Conservation (phyloP, 2,888 invertebrate genomes). For the Noctua comes region DNA sequence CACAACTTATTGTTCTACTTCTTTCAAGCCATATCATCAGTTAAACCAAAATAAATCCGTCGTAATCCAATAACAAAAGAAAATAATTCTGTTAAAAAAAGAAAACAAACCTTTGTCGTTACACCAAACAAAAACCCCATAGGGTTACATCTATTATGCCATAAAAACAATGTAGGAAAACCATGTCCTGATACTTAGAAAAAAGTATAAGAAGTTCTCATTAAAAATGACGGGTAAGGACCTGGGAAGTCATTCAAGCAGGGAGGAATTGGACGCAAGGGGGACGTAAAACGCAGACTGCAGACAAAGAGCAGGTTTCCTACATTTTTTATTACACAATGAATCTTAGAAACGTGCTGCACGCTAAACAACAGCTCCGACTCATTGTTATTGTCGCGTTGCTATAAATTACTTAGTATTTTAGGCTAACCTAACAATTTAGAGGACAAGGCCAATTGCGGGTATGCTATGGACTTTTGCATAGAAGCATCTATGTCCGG, state of each 20-base stretch:
- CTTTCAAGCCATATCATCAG: neutral
- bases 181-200: conserved; percentile 26
- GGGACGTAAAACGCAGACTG: conserved; percentile 69
- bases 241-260: conserved; percentile 62
- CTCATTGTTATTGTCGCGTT: conserved; percentile 20
- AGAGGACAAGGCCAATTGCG: neutral
- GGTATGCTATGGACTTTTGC: neutral
- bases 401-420: neutral
- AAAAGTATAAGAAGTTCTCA: conserved; percentile 57
- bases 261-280: conserved; percentile 72
- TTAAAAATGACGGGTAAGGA: conserved; percentile 71
- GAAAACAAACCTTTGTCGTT: neutral
- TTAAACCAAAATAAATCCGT: neutral
- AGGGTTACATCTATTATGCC: neutral
- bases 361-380: conserved; percentile 27
- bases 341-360: conserved; percentile 61
- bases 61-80: conserved; percentile 7
- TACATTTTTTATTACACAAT: conserved; percentile 70
- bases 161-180: conserved; percentile 22
- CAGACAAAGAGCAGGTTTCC: conserved; percentile 68
- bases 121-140: neutral
- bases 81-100: neutral
- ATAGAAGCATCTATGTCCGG: neutral
- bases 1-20: too few species aligned
- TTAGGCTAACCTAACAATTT: neutral